Conservation (phyloP, 1,140 invertebrate species). For the Ditylenchus dipsaci region DNA sequence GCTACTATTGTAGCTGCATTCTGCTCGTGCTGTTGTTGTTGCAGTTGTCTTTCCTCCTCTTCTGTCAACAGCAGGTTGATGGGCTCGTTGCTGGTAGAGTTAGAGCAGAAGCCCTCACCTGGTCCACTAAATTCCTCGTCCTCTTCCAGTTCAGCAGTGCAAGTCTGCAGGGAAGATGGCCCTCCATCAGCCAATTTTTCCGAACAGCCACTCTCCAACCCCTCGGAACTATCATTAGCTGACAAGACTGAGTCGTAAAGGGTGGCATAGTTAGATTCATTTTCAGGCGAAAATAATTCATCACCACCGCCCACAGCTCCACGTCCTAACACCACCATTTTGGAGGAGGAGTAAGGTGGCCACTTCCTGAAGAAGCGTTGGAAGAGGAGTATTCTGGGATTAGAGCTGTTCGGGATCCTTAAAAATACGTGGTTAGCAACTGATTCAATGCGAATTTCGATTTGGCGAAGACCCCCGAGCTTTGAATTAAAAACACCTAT, state of each 20-base stretch:
- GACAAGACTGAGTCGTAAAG: conserved; percentile 47
- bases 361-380: conserved; percentile 41
- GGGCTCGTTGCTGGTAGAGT: background rate
- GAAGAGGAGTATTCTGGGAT: conserved; percentile 47
- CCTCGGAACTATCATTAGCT: background rate
- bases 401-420: conserved; percentile 51
- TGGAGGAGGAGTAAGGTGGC: conserved; percentile 10
- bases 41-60: background rate
- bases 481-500: too few relatives aligned
- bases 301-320: background rate
- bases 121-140: background rate
- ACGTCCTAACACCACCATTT: conserved; percentile 32
- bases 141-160: background rate
- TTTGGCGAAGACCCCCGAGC: too few relatives aligned
- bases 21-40: background rate
- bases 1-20: conserved; percentile 43
- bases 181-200: background rate
- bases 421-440: conserved; percentile 9
- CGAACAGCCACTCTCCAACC: background rate
- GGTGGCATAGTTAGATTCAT: conserved; percentile 50
- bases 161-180: background rate
- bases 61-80: background rate
- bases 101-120: background rate
- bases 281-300: background rate
- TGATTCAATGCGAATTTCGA: conserved; percentile 20